A percentile compares a stretch with the other conserved stretches of the same genome.
These are phyloP conservation scores for Hipposideros larvatus DNA, from an alignment of 2,797 vertebrate genomes.

Conservation along the genomic window DNA sequence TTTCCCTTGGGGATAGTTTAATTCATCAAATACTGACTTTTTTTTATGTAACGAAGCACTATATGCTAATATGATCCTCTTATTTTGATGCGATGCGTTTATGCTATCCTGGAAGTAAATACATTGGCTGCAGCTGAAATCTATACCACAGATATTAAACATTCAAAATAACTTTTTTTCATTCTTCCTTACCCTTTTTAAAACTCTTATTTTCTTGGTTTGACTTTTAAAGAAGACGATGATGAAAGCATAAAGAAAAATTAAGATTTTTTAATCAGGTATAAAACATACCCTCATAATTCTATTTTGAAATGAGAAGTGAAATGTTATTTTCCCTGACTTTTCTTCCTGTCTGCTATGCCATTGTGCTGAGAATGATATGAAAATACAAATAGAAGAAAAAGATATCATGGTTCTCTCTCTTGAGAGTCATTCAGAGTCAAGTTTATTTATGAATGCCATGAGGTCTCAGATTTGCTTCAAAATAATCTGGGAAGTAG, in stretches of 20 bases:
- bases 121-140: background rate
- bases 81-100: conserved; percentile 4
- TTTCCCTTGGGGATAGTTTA: background rate
- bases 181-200: background rate
- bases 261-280: conserved; percentile 6
- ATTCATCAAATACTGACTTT: conserved; percentile 43
- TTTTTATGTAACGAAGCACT: background rate
- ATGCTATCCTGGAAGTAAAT: background rate
- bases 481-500: background rate
- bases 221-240: conserved; percentile 39
- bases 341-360: background rate
- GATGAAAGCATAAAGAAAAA: conserved; percentile 43
- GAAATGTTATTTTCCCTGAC: background rate
- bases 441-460: conserved; percentile 40
- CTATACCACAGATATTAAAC: background rate
- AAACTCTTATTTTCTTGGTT: conserved; percentile 45
- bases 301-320: conserved; percentile 56
- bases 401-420: background rate
- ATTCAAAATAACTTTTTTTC: conserved; percentile 7
- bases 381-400: conserved; percentile 36
- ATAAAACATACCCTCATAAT: background rate
- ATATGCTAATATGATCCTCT: background rate
- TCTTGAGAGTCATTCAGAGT: background rate
- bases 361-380: background rate
- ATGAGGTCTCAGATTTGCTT: conserved; percentile 26